These are phyloP conservation scores for Desmophyllum pertusum DNA, from an alignment of 92 coral and sea anemone genomes.

Conservation along the genomic window DNA sequence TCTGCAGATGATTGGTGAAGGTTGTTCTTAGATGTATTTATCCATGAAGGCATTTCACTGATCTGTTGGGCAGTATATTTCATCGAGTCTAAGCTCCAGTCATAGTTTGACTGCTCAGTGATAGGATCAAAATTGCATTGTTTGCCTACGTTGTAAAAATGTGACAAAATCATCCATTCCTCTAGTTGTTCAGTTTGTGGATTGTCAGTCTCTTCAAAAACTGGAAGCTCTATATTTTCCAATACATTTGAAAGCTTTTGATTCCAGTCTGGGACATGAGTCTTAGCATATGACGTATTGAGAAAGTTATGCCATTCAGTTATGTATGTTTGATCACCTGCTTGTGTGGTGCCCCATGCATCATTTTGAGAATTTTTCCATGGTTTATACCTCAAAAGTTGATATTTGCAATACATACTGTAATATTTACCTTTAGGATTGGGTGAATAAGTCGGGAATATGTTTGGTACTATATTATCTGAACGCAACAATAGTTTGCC, in stretches of 20 bases:
- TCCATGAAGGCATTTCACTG: constrained; percentile 64
- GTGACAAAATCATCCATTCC: constrained; percentile 65
- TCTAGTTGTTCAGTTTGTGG: neutral
- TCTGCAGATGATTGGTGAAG: neutral
- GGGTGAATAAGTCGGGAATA: constrained; percentile 65
- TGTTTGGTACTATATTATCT: constrained; percentile 53
- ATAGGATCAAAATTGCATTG: constrained; percentile 9
- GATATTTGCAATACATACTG: constrained; percentile 53
- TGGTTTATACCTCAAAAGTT: constrained; percentile 63
- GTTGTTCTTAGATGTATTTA: constrained; percentile 17
- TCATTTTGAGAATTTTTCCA: constrained; percentile 60
- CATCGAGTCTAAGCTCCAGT: constrained; percentile 42
- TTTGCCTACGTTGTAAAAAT: constrained; percentile 51
- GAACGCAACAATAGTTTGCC: constrained; percentile 37
- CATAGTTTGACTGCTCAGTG: neutral
- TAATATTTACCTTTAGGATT: constrained; percentile 60
- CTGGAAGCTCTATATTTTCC: constrained; percentile 30
- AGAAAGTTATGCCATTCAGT: constrained; percentile 64
- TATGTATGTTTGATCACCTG: constrained; percentile 37
- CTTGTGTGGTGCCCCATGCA: constrained; percentile 50
- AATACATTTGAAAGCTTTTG: constrained; percentile 49
- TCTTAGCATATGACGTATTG: constrained; percentile 57
- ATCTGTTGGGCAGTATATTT: constrained; percentile 59
- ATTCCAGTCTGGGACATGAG: constrained; percentile 65
- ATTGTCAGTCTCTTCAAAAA: constrained; percentile 27